Evolutionary conservation across 1,140 invertebrate species (phyloP).

Genomic region (Caerostris extrusa): DNA sequence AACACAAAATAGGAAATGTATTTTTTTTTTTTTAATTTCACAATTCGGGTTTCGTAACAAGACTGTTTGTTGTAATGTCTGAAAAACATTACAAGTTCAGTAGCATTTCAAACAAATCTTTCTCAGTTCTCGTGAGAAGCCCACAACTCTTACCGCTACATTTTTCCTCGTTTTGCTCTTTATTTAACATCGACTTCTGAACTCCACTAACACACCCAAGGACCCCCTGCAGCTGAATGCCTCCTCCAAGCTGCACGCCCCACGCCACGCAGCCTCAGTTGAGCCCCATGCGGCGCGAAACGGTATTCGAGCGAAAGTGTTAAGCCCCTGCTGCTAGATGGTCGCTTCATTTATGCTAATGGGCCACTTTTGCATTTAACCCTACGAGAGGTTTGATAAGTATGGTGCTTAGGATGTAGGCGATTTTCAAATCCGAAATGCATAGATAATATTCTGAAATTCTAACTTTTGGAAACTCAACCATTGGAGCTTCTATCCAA

Average conservation of each 20-base stretch:
- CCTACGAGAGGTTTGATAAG: no score
- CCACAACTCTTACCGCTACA: background rate
- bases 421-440: no score
- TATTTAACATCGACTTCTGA: background rate
- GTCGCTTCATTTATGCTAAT: constrained; percentile 21
- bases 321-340: background rate
- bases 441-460: no score
- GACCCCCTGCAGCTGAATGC: background rate
- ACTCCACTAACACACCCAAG: background rate
- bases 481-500: no score
- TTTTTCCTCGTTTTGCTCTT: background rate
- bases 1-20: no score
- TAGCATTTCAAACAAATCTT: no score
- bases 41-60: no score
- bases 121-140: background rate
- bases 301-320: constrained; percentile 9
- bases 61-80: no score
- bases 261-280: background rate
- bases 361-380: background rate
- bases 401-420: no score
- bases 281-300: background rate
- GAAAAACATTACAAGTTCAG: no score
- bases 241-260: background rate
- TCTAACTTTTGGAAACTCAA: no score
- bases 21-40: no score